Base-by-base conservation (phyloP, 2,113 vertebrate genomes). In the Trichomycterus rosablanca region DNA sequence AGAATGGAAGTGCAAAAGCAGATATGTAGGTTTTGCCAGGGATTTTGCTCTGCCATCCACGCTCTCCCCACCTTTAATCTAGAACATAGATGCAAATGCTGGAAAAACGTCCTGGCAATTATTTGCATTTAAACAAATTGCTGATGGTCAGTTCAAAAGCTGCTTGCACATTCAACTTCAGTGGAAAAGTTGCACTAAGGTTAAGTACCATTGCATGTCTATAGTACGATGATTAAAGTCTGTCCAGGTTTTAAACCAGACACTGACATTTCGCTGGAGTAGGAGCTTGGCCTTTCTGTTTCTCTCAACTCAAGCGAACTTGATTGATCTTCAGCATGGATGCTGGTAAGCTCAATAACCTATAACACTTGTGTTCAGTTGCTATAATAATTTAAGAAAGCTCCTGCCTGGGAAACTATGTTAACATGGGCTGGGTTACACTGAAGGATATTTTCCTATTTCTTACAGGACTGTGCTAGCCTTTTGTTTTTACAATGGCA, bases 101-200 rank as follows among this genome's bases (percentile, higher is more conserved):
- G 42, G 58, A 56, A 81, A 86, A 87, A 87, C 83, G 81, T 89
- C 82, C 79, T 72, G 67, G 75, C 80, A 66, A 70, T 71, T 63
- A 89, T 89, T 89, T 89, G 87, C 87, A 89, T 88, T 81, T 86
- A 87, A 84, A 77, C 87, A 88, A 88, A 88, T 87, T 71, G 75
- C 71, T 69, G 78, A 85, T 83, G 81, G 79, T 83, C 80, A 84
- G 80, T 83, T 82, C 75, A 77, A 75, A 79, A 81, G 76, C 74
- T 78, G 59, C 71, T 74, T 81, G 74, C 72, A 60, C 59, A 73
- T 61, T 74, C 39, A 48, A 34, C 59, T 68, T 64, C 74, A 76
- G 58, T 73, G 76, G 65, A 82, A 68, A 78, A 77, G 74, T 67
- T 59, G 15, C 72, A 63, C 54, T 55, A 42, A 22, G 55, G 35